Conservation (phyloP, 2,797 vertebrate genomes). For the Silurus aristotelis region DNA sequence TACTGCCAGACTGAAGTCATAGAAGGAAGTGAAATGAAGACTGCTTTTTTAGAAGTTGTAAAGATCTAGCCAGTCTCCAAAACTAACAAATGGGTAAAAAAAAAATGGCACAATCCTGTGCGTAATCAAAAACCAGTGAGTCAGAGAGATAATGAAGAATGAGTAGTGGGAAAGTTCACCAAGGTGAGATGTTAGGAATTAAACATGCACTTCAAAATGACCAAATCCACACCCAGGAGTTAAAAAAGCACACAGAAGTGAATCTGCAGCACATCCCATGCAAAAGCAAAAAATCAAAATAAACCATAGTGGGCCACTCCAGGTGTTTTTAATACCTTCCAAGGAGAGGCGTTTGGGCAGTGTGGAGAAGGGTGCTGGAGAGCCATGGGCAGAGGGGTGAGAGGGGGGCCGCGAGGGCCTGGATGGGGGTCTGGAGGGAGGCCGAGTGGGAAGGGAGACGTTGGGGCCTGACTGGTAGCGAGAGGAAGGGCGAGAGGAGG, state of each 20-base stretch:
- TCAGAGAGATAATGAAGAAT: neutral
- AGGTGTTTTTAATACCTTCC: constrained; percentile 90
- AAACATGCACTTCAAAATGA: constrained; percentile 20
- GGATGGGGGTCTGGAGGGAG: constrained; percentile 99
- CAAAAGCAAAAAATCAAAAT: constrained; percentile 18
- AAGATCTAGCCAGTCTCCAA: neutral
- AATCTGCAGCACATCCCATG: constrained; percentile 39
- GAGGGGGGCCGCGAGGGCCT: constrained; percentile 97
- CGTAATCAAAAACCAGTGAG: neutral
- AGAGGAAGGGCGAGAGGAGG: constrained; percentile 98
- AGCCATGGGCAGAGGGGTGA: constrained; percentile 98
- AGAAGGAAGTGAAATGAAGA: neutral
- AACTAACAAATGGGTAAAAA: neutral
- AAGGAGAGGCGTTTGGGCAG: constrained; percentile 99
- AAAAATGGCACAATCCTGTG: neutral
- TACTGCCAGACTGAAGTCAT: constrained; percentile 6
- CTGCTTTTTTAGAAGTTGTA: neutral
- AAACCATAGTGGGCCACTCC: constrained; percentile 32
- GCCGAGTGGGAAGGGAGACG: constrained; percentile 94
- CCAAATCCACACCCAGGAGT: constrained; percentile 41
- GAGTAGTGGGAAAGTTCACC: neutral
- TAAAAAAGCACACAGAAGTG: constrained; percentile 33
- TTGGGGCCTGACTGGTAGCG: constrained; percentile 98
- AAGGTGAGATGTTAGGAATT: constrained; percentile 41
- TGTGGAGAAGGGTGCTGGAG: constrained; percentile 92